These are phyloP conservation scores for Frankliniella fusca DNA, from an alignment of 2,888 invertebrate species.

Conservation along the genomic window DNA sequence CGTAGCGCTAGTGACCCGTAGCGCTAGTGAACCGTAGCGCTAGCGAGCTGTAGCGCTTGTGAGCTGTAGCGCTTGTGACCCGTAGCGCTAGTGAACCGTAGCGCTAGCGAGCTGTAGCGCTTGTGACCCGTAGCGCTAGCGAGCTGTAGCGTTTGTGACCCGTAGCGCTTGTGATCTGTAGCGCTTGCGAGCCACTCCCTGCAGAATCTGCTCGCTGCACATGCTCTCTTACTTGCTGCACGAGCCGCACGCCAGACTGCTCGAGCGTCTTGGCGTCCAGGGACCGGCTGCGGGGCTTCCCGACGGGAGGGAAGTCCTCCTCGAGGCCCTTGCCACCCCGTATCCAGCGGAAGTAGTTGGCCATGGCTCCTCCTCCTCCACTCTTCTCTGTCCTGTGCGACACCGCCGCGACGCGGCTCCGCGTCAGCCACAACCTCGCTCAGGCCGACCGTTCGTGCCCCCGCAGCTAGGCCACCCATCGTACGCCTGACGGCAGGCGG, in stretches of 20 bases:
- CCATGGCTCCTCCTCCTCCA: conserved; percentile 49
- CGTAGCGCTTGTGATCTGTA: too few relatives aligned
- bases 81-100: too few relatives aligned
- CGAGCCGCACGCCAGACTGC: conserved; percentile 60
- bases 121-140: too few relatives aligned
- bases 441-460: neutral
- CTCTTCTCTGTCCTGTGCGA: neutral
- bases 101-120: too few relatives aligned
- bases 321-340: conserved; percentile 54
- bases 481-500: neutral
- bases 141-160: too few relatives aligned
- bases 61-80: too few relatives aligned
- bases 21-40: too few relatives aligned
- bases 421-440: neutral
- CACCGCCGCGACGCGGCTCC: too few relatives aligned
- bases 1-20: too few relatives aligned
- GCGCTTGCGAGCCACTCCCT: too few relatives aligned
- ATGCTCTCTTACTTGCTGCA: conserved; percentile 51
- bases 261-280: conserved; percentile 68
- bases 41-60: too few relatives aligned
- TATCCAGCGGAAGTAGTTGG: conserved; percentile 67
- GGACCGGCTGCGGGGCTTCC: conserved; percentile 67
- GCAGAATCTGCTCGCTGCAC: too few relatives aligned
- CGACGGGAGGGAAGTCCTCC: conserved; percentile 52
- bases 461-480: neutral